Conservation (phyloP, 2,888 invertebrate genomes). For the Cepaea hortensis region DNA sequence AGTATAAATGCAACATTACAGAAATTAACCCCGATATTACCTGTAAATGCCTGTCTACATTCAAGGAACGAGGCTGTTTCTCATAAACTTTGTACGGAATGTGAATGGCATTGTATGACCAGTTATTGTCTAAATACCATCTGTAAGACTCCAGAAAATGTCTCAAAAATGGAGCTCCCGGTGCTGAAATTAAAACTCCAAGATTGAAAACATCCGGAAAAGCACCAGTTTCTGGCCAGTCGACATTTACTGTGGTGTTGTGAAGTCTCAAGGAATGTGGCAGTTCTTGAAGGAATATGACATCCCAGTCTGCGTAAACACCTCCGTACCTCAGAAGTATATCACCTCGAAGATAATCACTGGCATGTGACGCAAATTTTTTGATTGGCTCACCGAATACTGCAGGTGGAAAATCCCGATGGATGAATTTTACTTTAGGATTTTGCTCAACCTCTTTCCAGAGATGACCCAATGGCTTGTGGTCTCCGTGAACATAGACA, state of each 20-base stretch:
- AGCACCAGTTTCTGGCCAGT: slow-evolving; percentile 64
- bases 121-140: slow-evolving; percentile 53
- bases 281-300: slow-evolving; percentile 64
- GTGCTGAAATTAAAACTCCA: slow-evolving; percentile 62
- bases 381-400: slow-evolving; percentile 59
- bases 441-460: slow-evolving; percentile 56
- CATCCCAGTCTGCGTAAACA: slow-evolving; percentile 69
- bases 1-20: too few relatives aligned
- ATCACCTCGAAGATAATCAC: slow-evolving; percentile 66
- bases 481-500: slow-evolving; percentile 67
- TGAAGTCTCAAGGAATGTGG: slow-evolving; percentile 54
- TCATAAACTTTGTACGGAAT: slow-evolving; percentile 62
- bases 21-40: slow-evolving; percentile 46
- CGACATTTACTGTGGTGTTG: slow-evolving; percentile 63
- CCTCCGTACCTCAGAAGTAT: slow-evolving; percentile 69
- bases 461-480: slow-evolving; percentile 60
- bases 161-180: slow-evolving; percentile 53
- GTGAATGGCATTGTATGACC: slow-evolving; percentile 56
- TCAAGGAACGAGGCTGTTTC: slow-evolving; percentile 61
- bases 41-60: slow-evolving; percentile 63
- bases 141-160: slow-evolving; percentile 55
- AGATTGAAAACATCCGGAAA: slow-evolving; percentile 59
- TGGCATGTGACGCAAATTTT: slow-evolving; percentile 60
- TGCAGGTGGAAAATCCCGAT: slow-evolving; percentile 54
- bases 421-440: slow-evolving; percentile 53